Evolutionary conservation across 1,140 invertebrate species (phyloP), one percentile per base, ranked within the genome.

Genomic region (Bombyx mandarina): DNA sequence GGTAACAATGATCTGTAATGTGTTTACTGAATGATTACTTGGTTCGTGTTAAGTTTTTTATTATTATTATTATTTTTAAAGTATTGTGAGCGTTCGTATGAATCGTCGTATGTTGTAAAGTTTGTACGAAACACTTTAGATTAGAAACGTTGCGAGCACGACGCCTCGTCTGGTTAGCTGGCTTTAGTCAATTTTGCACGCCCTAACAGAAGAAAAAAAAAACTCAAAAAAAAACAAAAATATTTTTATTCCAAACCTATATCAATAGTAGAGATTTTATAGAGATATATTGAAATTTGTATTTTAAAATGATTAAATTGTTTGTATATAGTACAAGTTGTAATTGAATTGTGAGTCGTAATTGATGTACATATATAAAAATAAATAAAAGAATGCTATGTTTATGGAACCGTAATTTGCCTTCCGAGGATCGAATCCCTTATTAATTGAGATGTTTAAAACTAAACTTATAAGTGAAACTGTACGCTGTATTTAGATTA

Each of bases 271-370:
- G 76, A 82, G 69, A 62, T 82, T 46, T 54, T 43, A 54, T 79
- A 80, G 79, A 80, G 77, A 74, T 65, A 79, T 82, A 84, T 81
- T 77, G 82, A 74, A 77, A 75, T 82, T 77, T 85, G 82, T 85
- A 80, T 86, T 86, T 82, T 82, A 79, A 78, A 49, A 75, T 76
- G 70, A 71, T 78, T 77, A 77, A 85, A 87, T 85, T 87, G 79
- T 85, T 87, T 87, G 84, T 87, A 87, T 84, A 87, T 87, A 87
- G 84, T 87, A 87, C 81, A 87, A 82, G 78, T 82, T 72, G 75
- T 85, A 80, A 75, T 81, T 81, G 77, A 77, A 69, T 75, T 69
- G 72, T 69, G 76, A 70, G 71, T 68, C 62, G 72, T 74, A 68
- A 74, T 35, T 65, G 65, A 69, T 86, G 83, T 86, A 86, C 65